Evolutionary conservation across 2,888 invertebrate species (phyloP).

Genomic region (Tenthredo distinguenda): DNA sequence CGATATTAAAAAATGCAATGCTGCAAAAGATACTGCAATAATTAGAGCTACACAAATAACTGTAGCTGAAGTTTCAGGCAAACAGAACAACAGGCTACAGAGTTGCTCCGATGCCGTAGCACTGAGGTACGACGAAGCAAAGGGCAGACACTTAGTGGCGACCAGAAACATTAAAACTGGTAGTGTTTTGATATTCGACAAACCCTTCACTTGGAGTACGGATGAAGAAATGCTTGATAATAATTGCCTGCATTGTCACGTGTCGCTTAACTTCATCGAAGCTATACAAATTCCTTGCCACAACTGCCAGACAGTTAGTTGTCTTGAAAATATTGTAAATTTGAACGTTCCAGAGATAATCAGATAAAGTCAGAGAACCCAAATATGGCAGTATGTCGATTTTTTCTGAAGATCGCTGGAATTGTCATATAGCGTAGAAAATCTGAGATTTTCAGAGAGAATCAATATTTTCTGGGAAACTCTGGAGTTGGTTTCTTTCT

Average conservation of each 20-base stretch:
- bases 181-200: slow-evolving; percentile 71
- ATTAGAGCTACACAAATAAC: background rate
- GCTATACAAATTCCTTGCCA: slow-evolving; percentile 69
- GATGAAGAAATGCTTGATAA: slow-evolving; percentile 66
- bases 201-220: slow-evolving; percentile 72
- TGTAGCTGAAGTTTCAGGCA: slow-evolving; percentile 64
- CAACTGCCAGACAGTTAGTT: slow-evolving; percentile 71
- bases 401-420: background rate
- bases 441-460: background rate
- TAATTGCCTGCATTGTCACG: slow-evolving; percentile 73
- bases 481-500: background rate
- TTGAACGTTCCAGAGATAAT: background rate
- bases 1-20: background rate
- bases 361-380: background rate
- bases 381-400: background rate
- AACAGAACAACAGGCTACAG: slow-evolving; percentile 62
- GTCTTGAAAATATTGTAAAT: background rate
- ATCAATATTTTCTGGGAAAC: background rate
- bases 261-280: slow-evolving; percentile 63
- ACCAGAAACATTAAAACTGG: slow-evolving; percentile 76
- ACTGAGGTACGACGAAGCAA: slow-evolving; percentile 61
- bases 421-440: background rate
- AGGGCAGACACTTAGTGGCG: slow-evolving; percentile 77
- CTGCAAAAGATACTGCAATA: slow-evolving; percentile 1
- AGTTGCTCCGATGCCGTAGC: slow-evolving; percentile 70